A percentile compares a stretch with the other conserved stretches of the same genome.
Evolutionary conservation across 2,888 invertebrate species (phyloP).

Genomic region (Dryobota labecula): DNA sequence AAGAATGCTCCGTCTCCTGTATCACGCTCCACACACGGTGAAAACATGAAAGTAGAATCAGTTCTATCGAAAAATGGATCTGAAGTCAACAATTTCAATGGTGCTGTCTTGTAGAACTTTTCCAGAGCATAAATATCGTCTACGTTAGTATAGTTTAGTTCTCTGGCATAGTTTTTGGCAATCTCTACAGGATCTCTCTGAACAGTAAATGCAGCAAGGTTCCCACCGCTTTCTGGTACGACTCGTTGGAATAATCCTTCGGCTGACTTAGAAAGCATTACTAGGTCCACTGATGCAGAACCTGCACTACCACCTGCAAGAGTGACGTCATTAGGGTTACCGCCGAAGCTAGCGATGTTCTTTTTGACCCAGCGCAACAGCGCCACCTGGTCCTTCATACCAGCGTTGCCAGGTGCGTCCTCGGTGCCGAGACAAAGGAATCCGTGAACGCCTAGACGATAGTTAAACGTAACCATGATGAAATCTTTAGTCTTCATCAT

Average conservation of each 20-base stretch:
- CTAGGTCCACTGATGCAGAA: constrained; percentile 16
- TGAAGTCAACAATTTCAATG: constrained; percentile 14
- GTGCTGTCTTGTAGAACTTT: constrained; percentile 58
- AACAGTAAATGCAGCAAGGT: constrained; percentile 34
- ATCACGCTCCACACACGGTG: constrained; percentile 68
- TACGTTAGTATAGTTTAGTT: constrained; percentile 28
- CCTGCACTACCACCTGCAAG: constrained; percentile 29
- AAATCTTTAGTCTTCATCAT: constrained; percentile 39
- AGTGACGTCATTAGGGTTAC: constrained; percentile 76
- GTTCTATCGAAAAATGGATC: constrained; percentile 38
- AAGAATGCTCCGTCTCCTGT: constrained; percentile 69
- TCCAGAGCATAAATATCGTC: constrained; percentile 72
- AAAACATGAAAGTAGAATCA: constrained; percentile 47
- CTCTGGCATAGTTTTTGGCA: constrained; percentile 21
- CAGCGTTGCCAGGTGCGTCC: constrained; percentile 72
- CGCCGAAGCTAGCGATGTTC: constrained; percentile 76
- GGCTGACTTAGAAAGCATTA: constrained; percentile 32
- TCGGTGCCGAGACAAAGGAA: constrained; percentile 74
- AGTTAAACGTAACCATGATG: constrained; percentile 67
- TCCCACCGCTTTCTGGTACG: constrained; percentile 35
- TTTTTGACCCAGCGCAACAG: constrained; percentile 72
- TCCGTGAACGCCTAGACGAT: constrained; percentile 72
- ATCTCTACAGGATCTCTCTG: constrained; percentile 37
- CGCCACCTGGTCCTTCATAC: constrained; percentile 72
- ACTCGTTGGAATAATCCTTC: constrained; percentile 34